These are phyloP conservation scores for Apodemus speciosus DNA, from an alignment of 2,113 vertebrate species.

Conservation along the genomic window DNA sequence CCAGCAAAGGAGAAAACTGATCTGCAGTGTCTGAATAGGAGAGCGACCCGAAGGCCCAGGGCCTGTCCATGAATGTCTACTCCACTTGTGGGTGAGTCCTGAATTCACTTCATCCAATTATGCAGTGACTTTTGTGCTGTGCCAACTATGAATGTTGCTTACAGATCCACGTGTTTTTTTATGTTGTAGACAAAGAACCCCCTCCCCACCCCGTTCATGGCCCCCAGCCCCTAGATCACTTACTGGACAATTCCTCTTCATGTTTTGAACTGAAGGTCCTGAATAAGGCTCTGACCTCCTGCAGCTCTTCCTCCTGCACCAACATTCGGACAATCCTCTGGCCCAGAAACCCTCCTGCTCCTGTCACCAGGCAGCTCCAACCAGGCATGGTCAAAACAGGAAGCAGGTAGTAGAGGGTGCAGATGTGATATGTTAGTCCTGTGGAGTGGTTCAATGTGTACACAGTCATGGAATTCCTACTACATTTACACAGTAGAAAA, in stretches of 20 bases:
- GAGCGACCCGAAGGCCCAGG: neutral
- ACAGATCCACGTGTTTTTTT: neutral
- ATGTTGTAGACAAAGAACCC: neutral
- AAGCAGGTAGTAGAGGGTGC: neutral
- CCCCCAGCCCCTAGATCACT: neutral
- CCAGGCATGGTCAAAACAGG: constrained; percentile 82
- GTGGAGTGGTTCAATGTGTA: neutral
- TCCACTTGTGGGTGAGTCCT: too few relatives aligned
- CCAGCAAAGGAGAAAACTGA: neutral
- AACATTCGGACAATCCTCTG: constrained; percentile 87
- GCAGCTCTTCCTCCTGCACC: constrained; percentile 86
- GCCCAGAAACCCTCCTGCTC: constrained; percentile 93
- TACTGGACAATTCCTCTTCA: constrained; percentile 64
- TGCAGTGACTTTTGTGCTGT: rapidly evolving
- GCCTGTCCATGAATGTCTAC: too few relatives aligned
- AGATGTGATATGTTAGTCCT: neutral
- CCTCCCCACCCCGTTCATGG: rapidly evolving
- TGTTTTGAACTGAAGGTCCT: constrained; percentile 82
- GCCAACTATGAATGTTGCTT: neutral
- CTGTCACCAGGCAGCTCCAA: constrained; percentile 92
- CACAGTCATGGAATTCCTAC: too few relatives aligned
- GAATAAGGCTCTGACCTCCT: constrained; percentile 91
- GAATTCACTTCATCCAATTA: neutral
- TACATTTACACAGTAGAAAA: too few relatives aligned
- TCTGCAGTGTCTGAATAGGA: neutral